phyloP scores from a whole-genome alignment of 2,113 vertebrate species.

The rabbit (Oryctolagus cuniculus) region mOryCun1.1 NC_091439.1:108352501-108353000 shows the following conservation, averaged over 20 bases:
- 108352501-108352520: neutral
- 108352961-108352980: neutral
- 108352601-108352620: neutral
- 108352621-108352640: neutral
- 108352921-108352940: neutral
- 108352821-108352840: neutral
- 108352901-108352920: neutral
- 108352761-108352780: neutral
- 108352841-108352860: too few relatives aligned
- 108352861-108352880: neutral
- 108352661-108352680: neutral
- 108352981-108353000: neutral
- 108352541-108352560: neutral
- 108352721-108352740: neutral
- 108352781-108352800: neutral
- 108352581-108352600: slow-evolving; percentile 2
- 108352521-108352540: neutral
- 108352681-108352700: too few relatives aligned
- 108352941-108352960: neutral
- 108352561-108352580: neutral
- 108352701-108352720: neutral
- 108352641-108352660: neutral
- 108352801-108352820: neutral
- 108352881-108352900: neutral
- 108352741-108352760: neutral